Conservation (phyloP, 1,140 invertebrate species). For the Atta colombica region DNA sequence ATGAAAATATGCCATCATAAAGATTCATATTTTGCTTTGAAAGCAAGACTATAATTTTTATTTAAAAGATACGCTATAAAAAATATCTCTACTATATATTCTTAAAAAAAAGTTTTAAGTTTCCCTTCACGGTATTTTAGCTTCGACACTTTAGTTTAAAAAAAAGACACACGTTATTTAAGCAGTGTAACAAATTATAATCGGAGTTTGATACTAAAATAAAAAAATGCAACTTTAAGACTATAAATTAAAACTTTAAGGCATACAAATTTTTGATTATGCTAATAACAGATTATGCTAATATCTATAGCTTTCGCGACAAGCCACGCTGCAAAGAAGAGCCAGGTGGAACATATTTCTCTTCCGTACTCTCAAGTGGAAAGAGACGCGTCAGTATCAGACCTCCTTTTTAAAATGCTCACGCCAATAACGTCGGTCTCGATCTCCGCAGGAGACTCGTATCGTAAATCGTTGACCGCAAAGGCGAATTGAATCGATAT, state of each 20-base stretch:
- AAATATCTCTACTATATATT: neutral
- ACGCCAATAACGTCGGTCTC: conserved; percentile 30
- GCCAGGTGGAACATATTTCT: conserved; percentile 62
- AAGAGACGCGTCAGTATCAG: conserved; percentile 70
- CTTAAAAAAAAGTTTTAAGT: neutral
- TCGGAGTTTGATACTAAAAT: neutral
- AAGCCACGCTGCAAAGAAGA: conserved; percentile 57
- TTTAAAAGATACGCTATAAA: neutral
- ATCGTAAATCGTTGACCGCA: conserved; percentile 47
- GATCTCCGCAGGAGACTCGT: conserved; percentile 39
- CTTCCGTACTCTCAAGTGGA: conserved; percentile 52
- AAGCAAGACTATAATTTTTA: conserved; percentile 19
- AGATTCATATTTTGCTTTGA: neutral
- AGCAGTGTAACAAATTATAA: neutral
- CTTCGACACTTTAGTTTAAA: neutral
- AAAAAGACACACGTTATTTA: neutral
- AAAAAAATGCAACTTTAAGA: neutral
- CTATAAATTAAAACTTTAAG: conserved; percentile 1
- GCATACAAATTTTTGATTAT: conserved; percentile 63
- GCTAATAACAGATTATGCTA: conserved; percentile 71
- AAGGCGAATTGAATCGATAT: conserved; percentile 20
- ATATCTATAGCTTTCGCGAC: conserved; percentile 49
- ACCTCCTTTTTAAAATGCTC: conserved; percentile 49
- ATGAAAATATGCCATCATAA: conserved; percentile 9
- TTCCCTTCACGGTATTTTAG: neutral